phyloP scores from a whole-genome alignment of 2,113 vertebrate species.

The Canis aureus region DNA sequence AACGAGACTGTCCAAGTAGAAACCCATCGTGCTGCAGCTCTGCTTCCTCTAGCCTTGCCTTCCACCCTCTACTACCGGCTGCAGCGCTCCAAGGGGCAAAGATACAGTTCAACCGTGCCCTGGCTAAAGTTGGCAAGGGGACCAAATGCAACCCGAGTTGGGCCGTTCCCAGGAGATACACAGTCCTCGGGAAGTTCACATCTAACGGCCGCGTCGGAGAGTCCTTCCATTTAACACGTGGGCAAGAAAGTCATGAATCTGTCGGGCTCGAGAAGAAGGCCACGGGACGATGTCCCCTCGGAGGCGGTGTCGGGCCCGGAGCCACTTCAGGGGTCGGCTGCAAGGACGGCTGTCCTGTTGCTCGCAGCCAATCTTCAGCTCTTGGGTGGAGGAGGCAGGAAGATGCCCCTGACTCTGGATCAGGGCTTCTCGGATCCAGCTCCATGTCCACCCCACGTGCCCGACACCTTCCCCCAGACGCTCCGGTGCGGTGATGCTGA shows the following conservation, averaged over 20 bases:
- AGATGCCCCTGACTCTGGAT: neutral
- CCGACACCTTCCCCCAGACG: neutral
- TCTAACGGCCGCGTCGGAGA: neutral
- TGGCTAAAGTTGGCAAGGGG: neutral
- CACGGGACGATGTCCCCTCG: too few relatives aligned
- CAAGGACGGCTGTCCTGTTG: too few relatives aligned
- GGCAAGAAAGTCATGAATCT: neutral
- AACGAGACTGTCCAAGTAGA: neutral
- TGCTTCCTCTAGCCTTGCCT: too few relatives aligned
- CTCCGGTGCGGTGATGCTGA: neutral
- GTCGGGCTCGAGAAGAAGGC: neutral
- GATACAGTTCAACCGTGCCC: neutral
- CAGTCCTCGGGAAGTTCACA: conserved; percentile 9
- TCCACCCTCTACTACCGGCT: neutral
- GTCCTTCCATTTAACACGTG: neutral
- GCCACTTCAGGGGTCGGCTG: too few relatives aligned
- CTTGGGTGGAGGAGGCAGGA: too few relatives aligned
- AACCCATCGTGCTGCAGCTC: neutral
- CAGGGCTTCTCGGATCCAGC: neutral
- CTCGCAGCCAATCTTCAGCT: too few relatives aligned
- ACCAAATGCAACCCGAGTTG: neutral
- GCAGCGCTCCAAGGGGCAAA: neutral
- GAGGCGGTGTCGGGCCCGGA: too few relatives aligned
- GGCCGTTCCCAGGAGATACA: neutral
- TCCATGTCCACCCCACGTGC: neutral